phyloP scores from a whole-genome alignment of 2,113 vertebrate species.

The Cercocebus atys region DNA sequence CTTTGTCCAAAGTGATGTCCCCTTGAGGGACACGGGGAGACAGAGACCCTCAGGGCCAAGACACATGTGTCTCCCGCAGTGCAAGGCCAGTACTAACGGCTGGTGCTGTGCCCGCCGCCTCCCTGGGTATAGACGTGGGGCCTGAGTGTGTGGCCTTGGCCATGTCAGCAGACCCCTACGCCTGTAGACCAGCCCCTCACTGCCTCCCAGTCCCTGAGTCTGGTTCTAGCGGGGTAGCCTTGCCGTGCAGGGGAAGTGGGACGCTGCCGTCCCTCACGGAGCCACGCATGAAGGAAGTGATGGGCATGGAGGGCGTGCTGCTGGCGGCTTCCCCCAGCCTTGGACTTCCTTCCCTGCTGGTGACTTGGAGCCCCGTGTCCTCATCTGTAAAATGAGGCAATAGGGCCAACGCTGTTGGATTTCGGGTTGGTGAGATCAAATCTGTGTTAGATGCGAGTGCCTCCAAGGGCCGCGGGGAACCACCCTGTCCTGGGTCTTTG shows the following conservation, averaged over 20 bases:
- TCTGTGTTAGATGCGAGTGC: accelerated
- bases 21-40: neutral
- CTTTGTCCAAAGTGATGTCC: neutral
- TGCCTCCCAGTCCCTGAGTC: neutral
- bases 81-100: neutral
- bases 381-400: neutral
- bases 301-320: accelerated
- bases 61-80: accelerated
- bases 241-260: neutral
- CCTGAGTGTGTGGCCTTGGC: neutral
- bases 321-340: no score
- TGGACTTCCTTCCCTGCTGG: neutral
- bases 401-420: accelerated
- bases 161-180: accelerated
- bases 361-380: neutral
- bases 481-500: accelerated
- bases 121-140: neutral
- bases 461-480: accelerated
- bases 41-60: accelerated
- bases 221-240: neutral
- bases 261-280: neutral
- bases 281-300: neutral
- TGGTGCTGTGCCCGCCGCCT: accelerated
- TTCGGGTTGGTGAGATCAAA: accelerated
- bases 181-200: neutral